phyloP scores from a whole-genome alignment of 2,797 vertebrate species.

The Morus bassanus region DNA sequence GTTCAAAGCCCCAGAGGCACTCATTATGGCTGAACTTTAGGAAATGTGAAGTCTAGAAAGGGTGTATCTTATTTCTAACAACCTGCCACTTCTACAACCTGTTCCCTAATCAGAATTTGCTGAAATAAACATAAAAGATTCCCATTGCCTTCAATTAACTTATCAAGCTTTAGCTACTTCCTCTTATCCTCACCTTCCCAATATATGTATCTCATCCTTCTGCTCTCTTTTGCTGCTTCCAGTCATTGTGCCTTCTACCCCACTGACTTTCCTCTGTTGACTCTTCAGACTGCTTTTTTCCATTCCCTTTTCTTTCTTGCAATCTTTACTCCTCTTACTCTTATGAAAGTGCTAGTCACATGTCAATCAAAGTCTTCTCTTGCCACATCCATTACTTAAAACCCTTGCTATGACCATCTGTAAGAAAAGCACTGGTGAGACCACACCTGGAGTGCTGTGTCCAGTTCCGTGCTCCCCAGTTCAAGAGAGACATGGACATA shows the following conservation, averaged over 20 bases:
- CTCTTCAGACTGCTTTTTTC: not conserved
- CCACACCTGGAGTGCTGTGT: not conserved
- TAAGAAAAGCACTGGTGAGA: not conserved
- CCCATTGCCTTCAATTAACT: constrained; percentile 25
- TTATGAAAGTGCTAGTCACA: not conserved
- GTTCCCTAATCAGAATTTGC: not conserved
- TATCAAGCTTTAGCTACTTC: constrained; percentile 21
- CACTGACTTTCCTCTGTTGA: not conserved
- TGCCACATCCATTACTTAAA: not conserved
- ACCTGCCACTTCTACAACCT: not conserved
- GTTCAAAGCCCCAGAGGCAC: not conserved
- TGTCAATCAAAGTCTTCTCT: not conserved
- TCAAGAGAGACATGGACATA: not conserved
- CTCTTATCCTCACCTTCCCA: constrained; percentile 22
- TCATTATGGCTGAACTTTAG: not conserved
- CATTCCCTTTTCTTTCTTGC: not conserved
- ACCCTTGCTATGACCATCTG: not conserved
- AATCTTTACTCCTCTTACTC: not conserved
- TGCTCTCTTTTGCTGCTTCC: constrained; percentile 6
- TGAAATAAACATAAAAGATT: constrained; percentile 43
- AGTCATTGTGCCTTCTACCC: constrained; percentile 14
- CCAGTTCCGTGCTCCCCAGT: not conserved
- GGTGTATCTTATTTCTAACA: constrained; percentile 4
- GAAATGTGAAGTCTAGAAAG: constrained; percentile 17
- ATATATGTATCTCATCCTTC: constrained; percentile 8